Evolutionary conservation across 2,113 vertebrate species (phyloP).

Genomic region (Platichthys flesus): DNA sequence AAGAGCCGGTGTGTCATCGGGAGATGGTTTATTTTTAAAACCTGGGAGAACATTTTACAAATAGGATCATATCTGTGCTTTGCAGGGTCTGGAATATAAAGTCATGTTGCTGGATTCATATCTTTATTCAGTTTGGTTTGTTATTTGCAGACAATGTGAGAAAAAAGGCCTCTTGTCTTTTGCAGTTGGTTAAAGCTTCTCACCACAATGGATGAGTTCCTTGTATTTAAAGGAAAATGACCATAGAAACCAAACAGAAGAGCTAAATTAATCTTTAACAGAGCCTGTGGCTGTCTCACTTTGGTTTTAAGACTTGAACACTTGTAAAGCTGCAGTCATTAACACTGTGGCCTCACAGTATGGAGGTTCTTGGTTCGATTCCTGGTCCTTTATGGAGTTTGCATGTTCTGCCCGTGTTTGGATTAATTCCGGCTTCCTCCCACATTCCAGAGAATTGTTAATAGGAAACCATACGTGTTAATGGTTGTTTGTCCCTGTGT

Average conservation of each 20-base stretch:
- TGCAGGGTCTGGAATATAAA: not conserved
- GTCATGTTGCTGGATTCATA: no score
- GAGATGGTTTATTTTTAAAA: constrained; percentile 51
- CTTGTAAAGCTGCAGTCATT: no score
- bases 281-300: not conserved
- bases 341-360: no score
- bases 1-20: constrained; percentile 20
- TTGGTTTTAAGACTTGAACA: not conserved
- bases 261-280: not conserved
- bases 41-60: constrained; percentile 22
- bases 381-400: no score
- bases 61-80: constrained; percentile 28
- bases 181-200: not conserved
- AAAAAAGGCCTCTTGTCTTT: not conserved
- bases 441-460: no score
- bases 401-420: no score
- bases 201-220: not conserved
- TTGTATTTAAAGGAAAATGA: not conserved
- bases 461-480: no score
- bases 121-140: no score
- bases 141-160: no score
- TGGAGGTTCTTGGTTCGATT: no score
- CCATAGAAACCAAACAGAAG: not conserved
- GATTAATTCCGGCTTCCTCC: no score
- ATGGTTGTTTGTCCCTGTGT: no score